These are phyloP conservation scores for Bergia sp. DNA, from an alignment of 92 coral and sea anemone species.

Conservation along the genomic window DNA sequence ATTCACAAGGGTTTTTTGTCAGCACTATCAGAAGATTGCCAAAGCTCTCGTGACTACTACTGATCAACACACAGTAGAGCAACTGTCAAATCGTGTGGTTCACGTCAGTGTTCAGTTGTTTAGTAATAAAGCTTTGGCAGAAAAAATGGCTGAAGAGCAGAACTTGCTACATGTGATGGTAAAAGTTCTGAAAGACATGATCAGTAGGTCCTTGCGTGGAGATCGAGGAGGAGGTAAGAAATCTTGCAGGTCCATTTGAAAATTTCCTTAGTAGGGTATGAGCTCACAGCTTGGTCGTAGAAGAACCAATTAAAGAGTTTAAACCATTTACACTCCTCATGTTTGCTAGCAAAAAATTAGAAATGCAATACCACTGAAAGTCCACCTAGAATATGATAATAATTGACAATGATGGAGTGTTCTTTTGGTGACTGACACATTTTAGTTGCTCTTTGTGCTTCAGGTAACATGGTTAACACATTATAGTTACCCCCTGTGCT, in stretches of 20 bases:
- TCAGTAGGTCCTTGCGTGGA: constrained; percentile 78
- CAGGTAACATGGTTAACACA: too few species aligned
- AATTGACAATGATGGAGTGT: too few species aligned
- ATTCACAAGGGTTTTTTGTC: constrained; percentile 92
- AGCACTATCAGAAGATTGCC: constrained; percentile 95
- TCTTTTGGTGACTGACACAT: too few species aligned
- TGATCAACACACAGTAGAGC: constrained; percentile 76
- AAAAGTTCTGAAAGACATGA: constrained; percentile 95
- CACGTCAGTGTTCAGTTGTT: constrained; percentile 98
- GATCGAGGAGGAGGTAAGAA: constrained; percentile 82
- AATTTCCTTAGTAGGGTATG: too few species aligned
- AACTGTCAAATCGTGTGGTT: constrained; percentile 92
- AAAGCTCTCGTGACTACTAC: constrained; percentile 77
- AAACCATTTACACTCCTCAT: not conserved
- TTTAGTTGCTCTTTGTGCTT: too few species aligned
- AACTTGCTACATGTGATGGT: constrained; percentile 95
- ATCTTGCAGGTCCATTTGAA: too few species aligned
- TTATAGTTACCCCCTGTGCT: too few species aligned
- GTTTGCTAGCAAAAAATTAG: not conserved
- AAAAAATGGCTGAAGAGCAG: constrained; percentile 92
- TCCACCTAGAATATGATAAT: too few species aligned
- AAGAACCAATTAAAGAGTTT: too few species aligned
- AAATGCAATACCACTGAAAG: too few species aligned
- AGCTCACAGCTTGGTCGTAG: too few species aligned
- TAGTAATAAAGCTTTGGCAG: constrained; percentile 90